A percentile compares a stretch with the other conserved stretches of the same genome.
These are phyloP conservation scores for Prunella himalayana DNA, from an alignment of 2,113 vertebrate genomes.

Conservation along the genomic window DNA sequence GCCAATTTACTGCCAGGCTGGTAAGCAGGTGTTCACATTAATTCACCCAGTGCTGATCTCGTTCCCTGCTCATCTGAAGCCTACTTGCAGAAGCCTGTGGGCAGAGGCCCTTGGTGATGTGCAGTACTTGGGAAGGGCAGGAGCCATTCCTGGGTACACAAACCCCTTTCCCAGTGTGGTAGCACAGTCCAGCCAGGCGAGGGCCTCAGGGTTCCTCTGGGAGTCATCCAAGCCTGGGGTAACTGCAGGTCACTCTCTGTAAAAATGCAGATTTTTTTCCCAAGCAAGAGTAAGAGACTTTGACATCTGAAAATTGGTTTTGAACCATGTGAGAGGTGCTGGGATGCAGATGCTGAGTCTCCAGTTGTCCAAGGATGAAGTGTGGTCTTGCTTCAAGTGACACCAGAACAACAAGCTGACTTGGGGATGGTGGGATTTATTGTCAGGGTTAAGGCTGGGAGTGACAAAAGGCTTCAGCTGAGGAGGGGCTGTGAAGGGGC, in stretches of 20 bases:
- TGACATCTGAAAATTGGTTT: not conserved
- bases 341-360: not conserved
- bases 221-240: accelerated
- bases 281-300: not conserved
- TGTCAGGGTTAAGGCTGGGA: not conserved
- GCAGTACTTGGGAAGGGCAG: not conserved
- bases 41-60: not conserved
- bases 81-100: not conserved
- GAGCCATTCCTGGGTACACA: accelerated
- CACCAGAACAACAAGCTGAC: not conserved
- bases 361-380: not conserved
- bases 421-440: not conserved
- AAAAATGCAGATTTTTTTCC: not conserved
- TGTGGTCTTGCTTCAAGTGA: not conserved
- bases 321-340: not conserved
- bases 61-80: not conserved
- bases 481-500: not conserved
- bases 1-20: not conserved
- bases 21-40: not conserved
- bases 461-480: not conserved
- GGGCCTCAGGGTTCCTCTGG: not conserved
- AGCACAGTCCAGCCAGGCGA: not conserved
- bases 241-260: accelerated
- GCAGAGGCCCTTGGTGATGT: not conserved
- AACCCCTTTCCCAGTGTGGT: not conserved